These are phyloP conservation scores for Uria aalge DNA, from an alignment of 2,113 vertebrate genomes.

Conservation along the genomic window DNA sequence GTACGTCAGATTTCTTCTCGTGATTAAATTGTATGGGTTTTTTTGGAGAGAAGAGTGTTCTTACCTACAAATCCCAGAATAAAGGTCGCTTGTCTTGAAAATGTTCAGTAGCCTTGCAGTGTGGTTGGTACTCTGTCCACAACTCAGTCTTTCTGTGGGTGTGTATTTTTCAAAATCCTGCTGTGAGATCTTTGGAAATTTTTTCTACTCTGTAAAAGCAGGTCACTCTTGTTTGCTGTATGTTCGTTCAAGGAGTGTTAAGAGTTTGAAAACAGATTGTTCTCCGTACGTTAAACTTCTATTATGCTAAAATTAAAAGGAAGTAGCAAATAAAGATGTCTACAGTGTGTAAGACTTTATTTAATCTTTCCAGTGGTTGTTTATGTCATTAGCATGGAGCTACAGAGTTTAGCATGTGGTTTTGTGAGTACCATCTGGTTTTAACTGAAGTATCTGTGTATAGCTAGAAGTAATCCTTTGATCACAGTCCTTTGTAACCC, in stretches of 20 bases:
- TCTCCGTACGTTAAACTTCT: background rate
- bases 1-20: fast-evolving
- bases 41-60: background rate
- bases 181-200: background rate
- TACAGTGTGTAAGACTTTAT: background rate
- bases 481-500: background rate
- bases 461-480: background rate
- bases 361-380: background rate
- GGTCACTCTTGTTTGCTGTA: background rate
- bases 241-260: background rate
- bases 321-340: background rate
- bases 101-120: fast-evolving
- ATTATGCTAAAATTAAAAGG: background rate
- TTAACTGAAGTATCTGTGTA: background rate
- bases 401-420: background rate
- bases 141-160: background rate
- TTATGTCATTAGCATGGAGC: fast-evolving
- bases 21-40: background rate
- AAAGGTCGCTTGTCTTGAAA: background rate
- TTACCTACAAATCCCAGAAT: background rate
- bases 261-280: background rate
- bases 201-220: background rate
- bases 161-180: background rate
- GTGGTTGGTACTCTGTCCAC: background rate
- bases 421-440: background rate